A percentile compares a stretch with the other conserved stretches of the same genome.
These are phyloP conservation scores for Calidris pygmaea DNA, from an alignment of 2,113 vertebrate species.

Conservation along the genomic window DNA sequence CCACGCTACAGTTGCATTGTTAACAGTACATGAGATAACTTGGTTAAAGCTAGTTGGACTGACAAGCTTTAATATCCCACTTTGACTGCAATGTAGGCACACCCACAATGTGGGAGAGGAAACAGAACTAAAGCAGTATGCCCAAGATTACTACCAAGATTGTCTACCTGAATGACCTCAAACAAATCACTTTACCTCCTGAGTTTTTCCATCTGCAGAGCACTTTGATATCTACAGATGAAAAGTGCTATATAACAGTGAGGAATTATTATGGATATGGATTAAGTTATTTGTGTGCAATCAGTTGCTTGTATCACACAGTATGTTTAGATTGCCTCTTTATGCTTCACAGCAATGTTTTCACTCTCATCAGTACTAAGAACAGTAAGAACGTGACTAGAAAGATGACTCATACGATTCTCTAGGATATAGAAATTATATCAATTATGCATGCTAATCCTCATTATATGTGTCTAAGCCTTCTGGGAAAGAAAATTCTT, in stretches of 20 bases:
- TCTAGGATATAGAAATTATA: constrained; percentile 57
- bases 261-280: neutral
- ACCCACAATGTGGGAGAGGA: constrained; percentile 23
- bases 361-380: neutral
- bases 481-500: constrained; percentile 48
- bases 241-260: neutral
- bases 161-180: constrained; percentile 39
- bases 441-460: constrained; percentile 61
- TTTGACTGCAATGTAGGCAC: constrained; percentile 10
- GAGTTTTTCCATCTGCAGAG: constrained; percentile 24
- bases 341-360: neutral
- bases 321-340: neutral
- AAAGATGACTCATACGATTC: constrained; percentile 53
- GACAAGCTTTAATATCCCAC: neutral
- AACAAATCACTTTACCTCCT: neutral
- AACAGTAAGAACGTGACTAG: constrained; percentile 46
- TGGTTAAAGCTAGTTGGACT: neutral
- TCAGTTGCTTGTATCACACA: neutral
- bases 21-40: neutral
- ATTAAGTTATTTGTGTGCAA: neutral
- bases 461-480: constrained; percentile 53
- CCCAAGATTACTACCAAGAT: constrained; percentile 6
- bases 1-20: accelerated
- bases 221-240: neutral
- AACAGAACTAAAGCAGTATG: constrained; percentile 50